Evolutionary conservation across 2,113 vertebrate species (phyloP).

Genomic region (Micromys minutus): DNA sequence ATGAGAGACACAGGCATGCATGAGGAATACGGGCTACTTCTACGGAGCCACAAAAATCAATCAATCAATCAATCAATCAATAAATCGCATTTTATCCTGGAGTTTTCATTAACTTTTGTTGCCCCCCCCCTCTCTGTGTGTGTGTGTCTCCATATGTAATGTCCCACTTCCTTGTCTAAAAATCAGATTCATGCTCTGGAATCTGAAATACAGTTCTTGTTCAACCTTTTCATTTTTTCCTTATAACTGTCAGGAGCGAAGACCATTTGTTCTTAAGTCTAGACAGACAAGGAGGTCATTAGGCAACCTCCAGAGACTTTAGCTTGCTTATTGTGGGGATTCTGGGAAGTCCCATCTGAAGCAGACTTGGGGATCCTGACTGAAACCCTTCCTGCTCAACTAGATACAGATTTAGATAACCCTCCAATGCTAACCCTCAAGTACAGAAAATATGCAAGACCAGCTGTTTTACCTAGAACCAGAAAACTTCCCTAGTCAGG

Average conservation of each 20-base stretch:
- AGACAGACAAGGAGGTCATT: background rate
- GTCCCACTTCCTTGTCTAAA: slow-evolving; percentile 54
- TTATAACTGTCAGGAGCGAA: slow-evolving; percentile 17
- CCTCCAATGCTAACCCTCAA: background rate
- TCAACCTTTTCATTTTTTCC: slow-evolving; percentile 32
- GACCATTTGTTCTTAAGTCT: slow-evolving; percentile 49
- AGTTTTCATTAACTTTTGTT: slow-evolving; percentile 13
- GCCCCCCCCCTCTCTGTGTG: background rate
- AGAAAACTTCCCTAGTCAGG: background rate
- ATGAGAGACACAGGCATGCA: slow-evolving; percentile 17
- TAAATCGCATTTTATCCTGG: slow-evolving; percentile 62
- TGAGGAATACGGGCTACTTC: background rate
- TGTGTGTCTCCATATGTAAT: slow-evolving; percentile 50
- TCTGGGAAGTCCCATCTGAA: background rate
- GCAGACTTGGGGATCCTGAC: background rate
- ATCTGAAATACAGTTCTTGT: slow-evolving; percentile 55
- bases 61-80: too few relatives aligned
- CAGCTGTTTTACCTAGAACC: background rate
- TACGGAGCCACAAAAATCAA: background rate
- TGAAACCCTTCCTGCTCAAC: background rate
- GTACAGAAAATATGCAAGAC: background rate
- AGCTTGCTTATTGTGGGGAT: background rate
- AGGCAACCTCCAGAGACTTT: background rate
- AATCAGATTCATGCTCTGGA: slow-evolving; percentile 39
- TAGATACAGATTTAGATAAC: background rate